A percentile compares a stretch with the other conserved stretches of the same genome.
Conservation (phyloP, 2,113 vertebrate genomes). For the Microcebus ravelobensis region DNA sequence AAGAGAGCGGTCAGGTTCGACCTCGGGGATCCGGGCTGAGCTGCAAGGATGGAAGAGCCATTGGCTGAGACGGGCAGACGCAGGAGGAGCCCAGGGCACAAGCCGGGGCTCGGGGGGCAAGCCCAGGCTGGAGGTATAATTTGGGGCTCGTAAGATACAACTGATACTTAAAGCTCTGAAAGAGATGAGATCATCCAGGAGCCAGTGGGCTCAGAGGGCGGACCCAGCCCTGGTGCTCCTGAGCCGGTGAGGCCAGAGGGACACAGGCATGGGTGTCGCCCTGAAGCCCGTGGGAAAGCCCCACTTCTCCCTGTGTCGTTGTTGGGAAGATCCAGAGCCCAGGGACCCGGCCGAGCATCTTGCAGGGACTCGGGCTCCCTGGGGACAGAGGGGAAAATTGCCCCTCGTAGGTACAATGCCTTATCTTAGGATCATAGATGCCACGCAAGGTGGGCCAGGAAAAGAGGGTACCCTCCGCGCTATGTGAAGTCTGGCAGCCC, state of each 20-base stretch:
- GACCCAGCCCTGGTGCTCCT: not conserved
- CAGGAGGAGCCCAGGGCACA: too few species aligned
- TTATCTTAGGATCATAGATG: not conserved
- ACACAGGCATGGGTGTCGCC: not conserved
- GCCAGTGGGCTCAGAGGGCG: not conserved
- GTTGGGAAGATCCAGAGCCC: not conserved
- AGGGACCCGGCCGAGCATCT: not conserved
- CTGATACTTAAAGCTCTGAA: not conserved
- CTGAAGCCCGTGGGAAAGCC: not conserved
- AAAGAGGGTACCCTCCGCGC: not conserved
- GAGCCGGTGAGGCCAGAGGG: not conserved
- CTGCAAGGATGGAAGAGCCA: not conserved
- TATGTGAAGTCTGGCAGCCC: not conserved
- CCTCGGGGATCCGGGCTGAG: not conserved
- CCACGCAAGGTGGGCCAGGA: not conserved
- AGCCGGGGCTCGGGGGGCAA: accelerated
- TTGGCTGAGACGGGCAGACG: too few species aligned
- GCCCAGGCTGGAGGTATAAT: not conserved
- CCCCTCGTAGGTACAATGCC: not conserved
- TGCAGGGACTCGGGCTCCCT: not conserved
- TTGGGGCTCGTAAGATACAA: accelerated
- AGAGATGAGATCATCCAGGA: not conserved
- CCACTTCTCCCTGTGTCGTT: not conserved
- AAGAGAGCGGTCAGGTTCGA: not conserved
- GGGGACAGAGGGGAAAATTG: not conserved